Evolutionary conservation across 2,797 vertebrate genomes (phyloP), one percentile per base, ranked within the genome.

Genomic region (Leucoraja ocellata): DNA sequence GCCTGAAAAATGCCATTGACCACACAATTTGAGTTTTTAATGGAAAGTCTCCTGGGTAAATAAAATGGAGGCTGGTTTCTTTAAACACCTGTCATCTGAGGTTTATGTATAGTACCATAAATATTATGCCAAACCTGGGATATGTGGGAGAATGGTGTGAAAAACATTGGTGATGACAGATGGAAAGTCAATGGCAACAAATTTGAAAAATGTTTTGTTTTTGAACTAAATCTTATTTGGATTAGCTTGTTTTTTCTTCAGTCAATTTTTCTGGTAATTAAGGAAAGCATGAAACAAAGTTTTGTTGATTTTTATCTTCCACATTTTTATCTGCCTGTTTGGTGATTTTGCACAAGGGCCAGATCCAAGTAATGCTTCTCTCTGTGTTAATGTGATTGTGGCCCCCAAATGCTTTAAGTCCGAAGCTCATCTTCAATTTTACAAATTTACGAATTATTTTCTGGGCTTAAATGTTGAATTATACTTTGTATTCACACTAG

Each of bases 141-240:
- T 21, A 68, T 88, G 84, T 88, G 32, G 84, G 65, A 88, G 61
- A 88, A 88, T 88, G 21, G 84, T 68, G 84, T 88, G 63, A 88
- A 68, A 36, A 88, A 88, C 61, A 68, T 68, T 63, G 32, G 61
- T 88, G 84, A 7, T 68, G 84, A 68, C 84, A 88, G 84, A 88
- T 68, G 63, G 84, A 88, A 88, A 88, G 84, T 68, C 84, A 88
- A 68, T 88, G 84, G 61, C 61, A 88, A 46, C 61, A 68, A 88
- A 65, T 65, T 88, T 88, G 84, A 88, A 88, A 88, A 88, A 86
- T 86, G 83, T 84, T 58, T 86, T 86, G 58, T 86, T 86, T 86
- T 68, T 88, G 8, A 36, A 68, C 84, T 8, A 88, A 88, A 65
- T 88, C 68, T 3, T 68, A n/a, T n/a, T 88, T 68, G n/a, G 63